A percentile compares a stretch with the other conserved stretches of the same genome.
Evolutionary conservation across 2,888 invertebrate species (phyloP).

Genomic region (Napeogenes inachia): DNA sequence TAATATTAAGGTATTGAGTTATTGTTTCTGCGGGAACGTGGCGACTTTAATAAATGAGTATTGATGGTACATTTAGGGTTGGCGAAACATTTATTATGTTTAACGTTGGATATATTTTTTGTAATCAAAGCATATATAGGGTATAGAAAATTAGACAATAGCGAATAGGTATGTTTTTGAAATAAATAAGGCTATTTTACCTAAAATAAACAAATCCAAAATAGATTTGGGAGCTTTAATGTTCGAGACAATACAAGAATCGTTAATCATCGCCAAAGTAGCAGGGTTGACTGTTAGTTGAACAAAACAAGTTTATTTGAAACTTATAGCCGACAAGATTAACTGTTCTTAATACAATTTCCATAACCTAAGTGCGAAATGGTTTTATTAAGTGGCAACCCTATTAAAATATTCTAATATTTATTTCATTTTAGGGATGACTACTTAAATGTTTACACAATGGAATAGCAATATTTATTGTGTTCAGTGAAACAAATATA

Average conservation of each 20-base stretch:
- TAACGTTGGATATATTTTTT: background rate
- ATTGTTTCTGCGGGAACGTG: constrained; percentile 1
- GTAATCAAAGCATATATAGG: background rate
- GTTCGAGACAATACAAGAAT: constrained; percentile 30
- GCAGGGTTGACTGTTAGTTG: constrained; percentile 28
- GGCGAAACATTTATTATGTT: background rate
- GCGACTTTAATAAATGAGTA: constrained; percentile 3
- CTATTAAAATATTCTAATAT: background rate
- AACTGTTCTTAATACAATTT: constrained; percentile 12
- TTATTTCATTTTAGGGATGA: background rate
- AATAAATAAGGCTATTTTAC: constrained; percentile 5
- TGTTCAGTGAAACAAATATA: no score
- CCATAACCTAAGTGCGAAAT: constrained; percentile 1
- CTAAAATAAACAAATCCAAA: constrained; percentile 24
- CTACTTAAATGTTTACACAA: no score
- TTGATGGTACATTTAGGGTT: background rate
- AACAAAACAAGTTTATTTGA: constrained; percentile 25
- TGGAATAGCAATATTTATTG: no score
- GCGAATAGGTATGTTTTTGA: background rate
- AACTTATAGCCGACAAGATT: constrained; percentile 16
- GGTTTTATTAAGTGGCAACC: background rate
- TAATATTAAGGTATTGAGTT: background rate
- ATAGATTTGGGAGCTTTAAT: constrained; percentile 26
- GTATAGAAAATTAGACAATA: no score
- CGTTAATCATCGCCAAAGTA: constrained; percentile 34